Base-by-base conservation (phyloP, 2,888 invertebrate genomes). In the Galerucella nymphaeae region DNA sequence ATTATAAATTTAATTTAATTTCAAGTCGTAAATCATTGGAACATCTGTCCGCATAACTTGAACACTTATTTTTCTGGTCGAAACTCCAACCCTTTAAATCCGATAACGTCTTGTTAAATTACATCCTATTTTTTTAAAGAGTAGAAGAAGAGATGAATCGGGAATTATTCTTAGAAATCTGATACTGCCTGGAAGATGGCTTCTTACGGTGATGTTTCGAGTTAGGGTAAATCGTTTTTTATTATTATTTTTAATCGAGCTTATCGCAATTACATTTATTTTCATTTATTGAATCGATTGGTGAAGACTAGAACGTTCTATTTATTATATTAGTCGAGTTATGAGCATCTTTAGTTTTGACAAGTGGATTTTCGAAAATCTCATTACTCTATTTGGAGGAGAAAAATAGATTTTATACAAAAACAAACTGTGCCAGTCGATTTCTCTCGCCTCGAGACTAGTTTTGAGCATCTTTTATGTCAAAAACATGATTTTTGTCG, bases 11-110 rank as follows among this genome's bases (percentile, higher is more conserved):
- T 74, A 72, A 76, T 76, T 72, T 72, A 16, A 67, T 73, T 76
- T 72, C 70, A 20, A 67, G 57, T 48, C 66, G 70, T 76, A 69
- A 76, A 76, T 76, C 74, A 74, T 74, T 72, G 45, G 65, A 74
- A 70, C 76, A 69, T 63, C 73, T 76, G 74, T 74, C 70, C 61
- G 71, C 59, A 71, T 67, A 68, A 71, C 64, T 74, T 72, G 66
- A 70, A 68, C 68, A 67, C 72, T 72, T 71, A 55, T 66, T 73
- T 71, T 73, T 73, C 66, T 66, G 55, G 16, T 38, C 30, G 38
- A 38, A 61, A 67, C 58, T 57, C 58, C 57, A 58, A 18, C 67
- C 67, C 59, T 68, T 70, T 66, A 57, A 57, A 73, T 73, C 73
- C 58, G 73, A 73, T 73, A 73, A 62, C 58, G 70, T 70, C 73